Conservation (phyloP, 2,113 vertebrate species). For the Craseonycteris thonglongyai region DNA sequence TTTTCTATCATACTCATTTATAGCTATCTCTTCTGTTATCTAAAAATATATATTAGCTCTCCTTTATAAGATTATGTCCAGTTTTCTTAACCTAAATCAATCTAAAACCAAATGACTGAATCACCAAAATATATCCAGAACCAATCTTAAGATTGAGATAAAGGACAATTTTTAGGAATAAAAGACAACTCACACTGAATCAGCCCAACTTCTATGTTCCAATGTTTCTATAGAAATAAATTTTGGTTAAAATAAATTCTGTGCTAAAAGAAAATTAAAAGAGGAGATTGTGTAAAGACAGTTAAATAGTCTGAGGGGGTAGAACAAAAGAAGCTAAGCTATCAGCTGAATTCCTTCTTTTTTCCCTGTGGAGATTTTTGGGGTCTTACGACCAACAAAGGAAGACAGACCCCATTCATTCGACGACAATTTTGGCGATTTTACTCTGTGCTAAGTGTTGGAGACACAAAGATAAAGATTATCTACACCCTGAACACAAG, state of each 20-base stretch:
- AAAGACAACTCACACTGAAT: neutral
- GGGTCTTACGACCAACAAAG: neutral
- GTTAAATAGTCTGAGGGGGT: too few relatives aligned
- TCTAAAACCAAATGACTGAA: neutral
- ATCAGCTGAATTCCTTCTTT: neutral
- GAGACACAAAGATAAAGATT: neutral
- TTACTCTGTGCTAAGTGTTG: neutral
- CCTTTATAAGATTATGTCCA: neutral
- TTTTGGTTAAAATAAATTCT: neutral
- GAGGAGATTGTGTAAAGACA: neutral
- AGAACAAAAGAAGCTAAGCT: neutral
- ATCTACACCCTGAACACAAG: rapidly evolving
- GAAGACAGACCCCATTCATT: neutral
- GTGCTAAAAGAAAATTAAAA: neutral
- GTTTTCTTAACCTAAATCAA: neutral
- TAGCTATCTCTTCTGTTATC: neutral
- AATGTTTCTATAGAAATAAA: neutral
- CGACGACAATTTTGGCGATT: rapidly evolving
- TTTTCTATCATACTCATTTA: neutral
- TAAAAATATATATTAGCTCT: neutral
- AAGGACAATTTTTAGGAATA: neutral
- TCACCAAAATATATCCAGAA: neutral
- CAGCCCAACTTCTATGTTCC: neutral
- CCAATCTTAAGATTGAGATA: neutral
- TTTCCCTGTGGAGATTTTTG: neutral